Evolutionary conservation across 1,140 invertebrate genomes (phyloP).

Genomic region (Hyles vespertilio): DNA sequence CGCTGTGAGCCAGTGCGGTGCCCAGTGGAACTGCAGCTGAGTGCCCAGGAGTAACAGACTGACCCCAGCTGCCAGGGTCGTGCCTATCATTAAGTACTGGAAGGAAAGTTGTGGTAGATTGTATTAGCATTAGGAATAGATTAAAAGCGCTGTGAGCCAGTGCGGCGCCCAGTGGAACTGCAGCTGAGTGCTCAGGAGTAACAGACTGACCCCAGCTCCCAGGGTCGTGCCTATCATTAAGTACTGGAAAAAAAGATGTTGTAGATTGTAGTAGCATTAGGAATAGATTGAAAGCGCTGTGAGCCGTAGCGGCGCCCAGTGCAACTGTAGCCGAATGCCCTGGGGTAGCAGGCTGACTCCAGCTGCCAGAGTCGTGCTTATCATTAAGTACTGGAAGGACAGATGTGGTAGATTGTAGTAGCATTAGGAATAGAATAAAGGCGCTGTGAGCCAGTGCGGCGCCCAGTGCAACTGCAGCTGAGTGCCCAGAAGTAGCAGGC

Average conservation of each 20-base stretch:
- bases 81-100: conserved; percentile 43
- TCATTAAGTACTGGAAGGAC: conserved; percentile 43
- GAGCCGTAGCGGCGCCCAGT: conserved; percentile 49
- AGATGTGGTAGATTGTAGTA: background rate
- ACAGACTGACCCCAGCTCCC: conserved; percentile 34
- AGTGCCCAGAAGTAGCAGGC: conserved; percentile 37
- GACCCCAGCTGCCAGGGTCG: conserved; percentile 35
- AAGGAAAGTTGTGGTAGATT: conserved; percentile 12
- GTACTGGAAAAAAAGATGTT: conserved; percentile 29
- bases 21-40: conserved; percentile 46
- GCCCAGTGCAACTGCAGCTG: conserved; percentile 48
- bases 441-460: conserved; percentile 48
- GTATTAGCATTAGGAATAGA: conserved; percentile 32
- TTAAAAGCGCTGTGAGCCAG: conserved; percentile 39
- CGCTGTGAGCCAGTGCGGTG: conserved; percentile 48
- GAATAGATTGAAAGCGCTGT: conserved; percentile 42
- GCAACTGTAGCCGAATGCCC: conserved; percentile 40
- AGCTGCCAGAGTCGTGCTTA: conserved; percentile 33
- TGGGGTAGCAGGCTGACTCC: conserved; percentile 41
- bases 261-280: conserved; percentile 6
- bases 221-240: conserved; percentile 42
- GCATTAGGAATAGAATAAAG: conserved; percentile 31
- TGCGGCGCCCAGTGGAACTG: conserved; percentile 42
- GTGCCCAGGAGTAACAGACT: conserved; percentile 40
- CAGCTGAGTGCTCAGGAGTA: conserved; percentile 45